A percentile compares a stretch with the other conserved stretches of the same genome.
phyloP scores from a whole-genome alignment of 2,797 vertebrate genomes.

The Myoxocephalus aenaeus region DNA sequence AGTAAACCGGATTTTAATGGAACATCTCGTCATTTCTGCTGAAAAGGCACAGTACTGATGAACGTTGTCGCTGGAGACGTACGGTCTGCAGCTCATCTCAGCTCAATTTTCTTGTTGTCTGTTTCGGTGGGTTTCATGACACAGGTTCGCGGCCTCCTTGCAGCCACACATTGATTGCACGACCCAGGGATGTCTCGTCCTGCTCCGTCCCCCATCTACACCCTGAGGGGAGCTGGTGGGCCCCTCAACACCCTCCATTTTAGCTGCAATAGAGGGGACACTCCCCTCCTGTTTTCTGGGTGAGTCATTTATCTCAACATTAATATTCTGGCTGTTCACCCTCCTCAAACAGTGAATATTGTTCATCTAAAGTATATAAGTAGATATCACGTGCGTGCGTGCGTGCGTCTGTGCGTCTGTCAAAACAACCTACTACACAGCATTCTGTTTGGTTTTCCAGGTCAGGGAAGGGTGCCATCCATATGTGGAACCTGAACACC shows the following conservation, averaged over 20 bases:
- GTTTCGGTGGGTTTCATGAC: constrained; percentile 33
- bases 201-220: constrained; percentile 89
- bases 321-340: not conserved
- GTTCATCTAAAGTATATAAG: not conserved
- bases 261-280: constrained; percentile 68
- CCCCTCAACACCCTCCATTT: constrained; percentile 91
- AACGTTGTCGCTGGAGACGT: not conserved
- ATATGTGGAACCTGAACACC: constrained; percentile 92
- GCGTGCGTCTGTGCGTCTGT: too few species aligned
- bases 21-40: not conserved
- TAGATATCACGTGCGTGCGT: not conserved
- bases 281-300: constrained; percentile 92
- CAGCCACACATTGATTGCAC: constrained; percentile 11
- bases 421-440: not conserved
- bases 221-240: constrained; percentile 89
- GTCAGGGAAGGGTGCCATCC: constrained; percentile 88
- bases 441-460: constrained; percentile 72
- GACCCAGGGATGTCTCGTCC: constrained; percentile 81
- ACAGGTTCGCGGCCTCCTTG: not conserved
- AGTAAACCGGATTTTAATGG: not conserved
- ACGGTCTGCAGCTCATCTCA: not conserved
- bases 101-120: constrained; percentile 7
- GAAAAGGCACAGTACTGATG: not conserved
- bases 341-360: not conserved
- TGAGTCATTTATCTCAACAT: constrained; percentile 70